Conservation (phyloP, 1,140 invertebrate genomes). For the Megalopta genalis region DNA sequence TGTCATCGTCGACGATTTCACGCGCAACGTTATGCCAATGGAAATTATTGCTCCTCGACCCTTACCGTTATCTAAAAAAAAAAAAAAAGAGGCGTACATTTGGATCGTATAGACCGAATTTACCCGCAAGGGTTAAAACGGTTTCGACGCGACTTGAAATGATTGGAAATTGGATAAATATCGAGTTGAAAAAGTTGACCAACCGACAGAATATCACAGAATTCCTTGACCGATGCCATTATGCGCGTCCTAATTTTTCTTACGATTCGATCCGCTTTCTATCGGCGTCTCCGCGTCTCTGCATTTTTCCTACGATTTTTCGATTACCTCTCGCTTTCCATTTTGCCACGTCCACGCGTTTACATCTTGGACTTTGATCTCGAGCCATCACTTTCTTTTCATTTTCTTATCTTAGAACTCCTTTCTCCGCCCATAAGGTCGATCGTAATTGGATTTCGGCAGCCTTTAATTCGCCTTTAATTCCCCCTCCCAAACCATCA, state of each 20-base stretch:
- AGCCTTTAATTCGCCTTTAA: constrained; percentile 17
- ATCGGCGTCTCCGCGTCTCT: not conserved
- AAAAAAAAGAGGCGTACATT: too few species aligned
- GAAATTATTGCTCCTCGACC: too few species aligned
- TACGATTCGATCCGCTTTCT: not conserved
- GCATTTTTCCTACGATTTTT: too few species aligned
- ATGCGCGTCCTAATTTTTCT: not conserved
- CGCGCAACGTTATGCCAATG: not conserved
- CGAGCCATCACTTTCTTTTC: not conserved
- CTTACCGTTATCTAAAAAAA: too few species aligned
- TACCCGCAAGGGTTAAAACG: too few species aligned
- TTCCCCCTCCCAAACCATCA: not conserved
- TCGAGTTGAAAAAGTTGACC: too few species aligned
- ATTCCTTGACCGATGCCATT: constrained; percentile 9
- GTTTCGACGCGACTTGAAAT: too few species aligned
- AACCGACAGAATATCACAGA: too few species aligned
- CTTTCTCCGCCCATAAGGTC: not conserved
- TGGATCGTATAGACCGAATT: too few species aligned
- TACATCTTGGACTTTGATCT: not conserved
- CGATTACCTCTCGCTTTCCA: not conserved
- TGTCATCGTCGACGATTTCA: not conserved
- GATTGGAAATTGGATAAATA: too few species aligned
- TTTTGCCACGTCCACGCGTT: not conserved
- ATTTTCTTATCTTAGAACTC: not conserved
- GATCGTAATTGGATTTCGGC: constrained; percentile 13